phyloP scores from a whole-genome alignment of 2,113 vertebrate species.

The Antechinus stuartii region DNA sequence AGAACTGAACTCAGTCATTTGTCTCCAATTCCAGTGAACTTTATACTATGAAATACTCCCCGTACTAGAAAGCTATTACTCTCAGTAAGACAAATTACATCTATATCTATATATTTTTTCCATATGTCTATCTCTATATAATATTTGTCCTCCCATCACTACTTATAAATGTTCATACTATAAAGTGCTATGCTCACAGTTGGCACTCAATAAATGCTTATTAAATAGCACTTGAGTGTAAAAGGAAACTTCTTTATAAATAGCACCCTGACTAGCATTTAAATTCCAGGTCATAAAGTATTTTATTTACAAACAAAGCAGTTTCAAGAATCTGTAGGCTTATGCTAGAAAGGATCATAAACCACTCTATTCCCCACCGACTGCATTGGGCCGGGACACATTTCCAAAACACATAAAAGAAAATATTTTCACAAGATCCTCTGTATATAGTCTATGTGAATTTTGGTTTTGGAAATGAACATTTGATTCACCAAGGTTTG shows the following conservation, averaged over 20 bases:
- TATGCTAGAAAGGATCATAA: slow-evolving; percentile 3
- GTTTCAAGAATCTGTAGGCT: background rate
- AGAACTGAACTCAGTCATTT: background rate
- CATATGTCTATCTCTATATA: too few relatives aligned
- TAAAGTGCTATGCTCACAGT: background rate
- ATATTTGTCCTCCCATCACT: background rate
- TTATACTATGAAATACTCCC: background rate
- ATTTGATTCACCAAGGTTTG: background rate
- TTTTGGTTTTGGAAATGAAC: background rate
- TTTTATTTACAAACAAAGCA: slow-evolving; percentile 12
- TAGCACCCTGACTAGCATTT: background rate
- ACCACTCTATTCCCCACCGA: background rate
- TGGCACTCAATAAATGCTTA: background rate
- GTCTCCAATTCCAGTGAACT: background rate
- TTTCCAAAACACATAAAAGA: background rate
- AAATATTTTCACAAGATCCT: background rate
- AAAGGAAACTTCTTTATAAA: background rate
- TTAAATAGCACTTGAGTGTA: background rate
- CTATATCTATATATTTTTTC: too few relatives aligned
- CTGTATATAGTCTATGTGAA: background rate
- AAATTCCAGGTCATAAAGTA: slow-evolving; percentile 15
- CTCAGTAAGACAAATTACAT: background rate
- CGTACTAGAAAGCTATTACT: background rate
- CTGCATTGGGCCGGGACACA: background rate
- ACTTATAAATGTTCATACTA: background rate